Base-by-base conservation (phyloP, 2,113 vertebrate genomes). In the Parotia lawesii region DNA sequence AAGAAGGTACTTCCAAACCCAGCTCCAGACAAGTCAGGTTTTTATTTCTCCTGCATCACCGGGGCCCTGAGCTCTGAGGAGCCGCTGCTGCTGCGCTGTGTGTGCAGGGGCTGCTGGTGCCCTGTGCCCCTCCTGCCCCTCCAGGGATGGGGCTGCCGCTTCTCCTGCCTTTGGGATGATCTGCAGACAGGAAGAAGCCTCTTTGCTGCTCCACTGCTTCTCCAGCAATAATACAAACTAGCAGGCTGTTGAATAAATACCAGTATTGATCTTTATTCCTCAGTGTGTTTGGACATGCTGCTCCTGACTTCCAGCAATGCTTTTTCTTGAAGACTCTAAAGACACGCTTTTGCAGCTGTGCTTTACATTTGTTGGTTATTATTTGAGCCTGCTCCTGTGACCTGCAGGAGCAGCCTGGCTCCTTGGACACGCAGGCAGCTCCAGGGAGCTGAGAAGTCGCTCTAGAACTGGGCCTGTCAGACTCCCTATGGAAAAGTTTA, bases 201-300 rank as follows among this genome's bases (percentile, higher is more conserved):
- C 24, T 86, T 70, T 79, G 47, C 53, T 56, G 35, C 82, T 62
- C 44, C 38, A 10, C 11, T 56, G 64, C 67, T 70, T 60, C 79
- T 24, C 23, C 35, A 60, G 85, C n/a, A 23, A 54, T 65, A 28
- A 79, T 0, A 38, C 58, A 79, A 72, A 62, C 38, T 58, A 48
- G 14, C 1, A 3, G 38, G 51, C 47, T 69, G 14, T 40, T 76
- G 75, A 64, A n/a, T 90, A 64, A 86, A 45, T 40, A 25, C 75
- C 15, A 14, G 15, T 51, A 64, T 89, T 15, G 74, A 84, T 90
- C 79, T 56, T 65, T 71, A 73, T 67, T 90, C 82, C 70, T 89
- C 61, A 2, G 69, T 8, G 16, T 18, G 38, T 25, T 20, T n/a
- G n/a, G 61, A 81, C 73, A 37, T n/a, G 65, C 64, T 66, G 33